Evolutionary conservation across 2,888 invertebrate genomes (phyloP).

Genomic region (Rugalucina vietnamica): DNA sequence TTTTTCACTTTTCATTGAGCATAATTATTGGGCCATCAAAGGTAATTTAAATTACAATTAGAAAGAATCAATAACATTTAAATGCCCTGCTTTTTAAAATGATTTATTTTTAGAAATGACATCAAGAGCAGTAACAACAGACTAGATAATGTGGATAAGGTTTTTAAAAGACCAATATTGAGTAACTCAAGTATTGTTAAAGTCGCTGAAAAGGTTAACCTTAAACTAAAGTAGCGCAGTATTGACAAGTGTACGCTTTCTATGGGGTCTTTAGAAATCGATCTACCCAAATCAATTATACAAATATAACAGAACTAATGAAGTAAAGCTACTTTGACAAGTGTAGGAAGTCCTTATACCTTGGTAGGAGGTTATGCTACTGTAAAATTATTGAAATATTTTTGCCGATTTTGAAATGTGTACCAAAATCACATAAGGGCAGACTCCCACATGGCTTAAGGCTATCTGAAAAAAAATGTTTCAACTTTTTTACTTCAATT

Average conservation of each 20-base stretch:
- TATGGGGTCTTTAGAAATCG: not conserved
- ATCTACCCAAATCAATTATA: not conserved
- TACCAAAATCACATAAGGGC: too few species aligned
- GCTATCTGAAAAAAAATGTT: too few species aligned
- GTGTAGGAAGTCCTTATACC: not conserved
- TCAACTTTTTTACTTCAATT: too few species aligned
- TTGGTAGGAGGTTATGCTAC: not conserved
- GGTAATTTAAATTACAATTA: too few species aligned
- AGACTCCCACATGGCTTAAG: too few species aligned
- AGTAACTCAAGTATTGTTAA: not conserved
- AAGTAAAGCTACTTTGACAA: not conserved
- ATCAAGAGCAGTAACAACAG: not conserved
- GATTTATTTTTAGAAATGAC: not conserved
- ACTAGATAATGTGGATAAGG: not conserved
- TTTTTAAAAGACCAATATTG: not conserved
- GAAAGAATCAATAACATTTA: too few species aligned
- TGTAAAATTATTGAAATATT: too few species aligned
- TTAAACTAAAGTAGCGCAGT: not conserved
- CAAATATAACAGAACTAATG: not conserved
- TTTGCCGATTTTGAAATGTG: too few species aligned
- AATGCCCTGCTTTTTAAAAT: not conserved
- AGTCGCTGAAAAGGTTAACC: not conserved
- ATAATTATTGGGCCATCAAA: too few species aligned
- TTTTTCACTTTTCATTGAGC: too few species aligned
- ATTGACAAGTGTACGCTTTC: not conserved